Base-by-base conservation (phyloP, 2,797 vertebrate species). In the Melanotaenia pygmaea region DNA sequence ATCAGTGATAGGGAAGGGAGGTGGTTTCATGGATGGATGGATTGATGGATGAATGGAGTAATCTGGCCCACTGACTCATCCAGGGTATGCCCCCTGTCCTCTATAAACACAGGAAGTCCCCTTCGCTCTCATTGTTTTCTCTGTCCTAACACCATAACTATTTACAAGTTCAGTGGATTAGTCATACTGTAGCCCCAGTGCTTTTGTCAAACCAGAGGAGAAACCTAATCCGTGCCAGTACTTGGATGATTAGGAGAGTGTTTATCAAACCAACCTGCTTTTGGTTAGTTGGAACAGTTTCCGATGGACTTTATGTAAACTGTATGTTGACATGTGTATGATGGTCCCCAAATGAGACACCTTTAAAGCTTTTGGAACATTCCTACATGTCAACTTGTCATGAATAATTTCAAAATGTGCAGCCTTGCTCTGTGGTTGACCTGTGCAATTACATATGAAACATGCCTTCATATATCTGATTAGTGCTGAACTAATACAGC, bases 31-130 rank as follows among this genome's bases (percentile, higher is more conserved):
- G 64, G 71, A 72, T 81, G 59, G 73, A 76, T 81, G 62, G 80
- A 79, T 61, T 63, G 83, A 86, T 76, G 74, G 81, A 82, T 77
- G 70, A 79, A 86, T 74, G 71, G 81, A 82, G 83, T 88, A 87
- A 90, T 92, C 85, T 90, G 87, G 82, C 88, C 76, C 85, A 89
- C 84, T 91, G 91, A 94, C 88, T 93, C 92, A 91, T 86, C 90
- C 66, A 26, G 79, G 80, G 81, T 88, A 89, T 90, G 91, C 89
- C 87, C 81, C 75, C 82, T 26, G 74, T 88, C 89, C 90, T 93
- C 90, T 94, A 90, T 95, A 93, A 94, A 95, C 93, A 94, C 94
- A 95, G 93, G 94, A 95, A 94, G 94, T 94, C 89, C 92, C 89
- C 92, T 91, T 88, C 77, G 76, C 87, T 91, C 92, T 92, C 88